Evolutionary conservation across 2,888 invertebrate genomes (phyloP).

Genomic region (Hylaea fasciaria): DNA sequence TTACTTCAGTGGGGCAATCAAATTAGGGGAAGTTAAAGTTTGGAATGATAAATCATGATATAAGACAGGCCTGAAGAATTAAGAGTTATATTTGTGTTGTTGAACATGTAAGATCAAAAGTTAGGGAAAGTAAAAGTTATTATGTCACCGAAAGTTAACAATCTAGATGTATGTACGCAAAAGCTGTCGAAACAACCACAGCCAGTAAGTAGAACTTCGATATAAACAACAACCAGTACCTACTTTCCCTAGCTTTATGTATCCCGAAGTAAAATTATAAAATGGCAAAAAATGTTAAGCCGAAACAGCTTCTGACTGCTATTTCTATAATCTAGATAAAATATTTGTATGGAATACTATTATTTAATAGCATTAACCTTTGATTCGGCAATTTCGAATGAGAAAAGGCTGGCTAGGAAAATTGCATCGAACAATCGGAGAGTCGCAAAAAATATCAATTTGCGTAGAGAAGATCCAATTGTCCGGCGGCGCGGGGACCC

Average conservation of each 20-base stretch:
- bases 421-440: conserved; percentile 63
- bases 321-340: no score
- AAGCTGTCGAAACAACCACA: conserved; percentile 30
- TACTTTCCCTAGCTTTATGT: no score
- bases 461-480: conserved; percentile 68
- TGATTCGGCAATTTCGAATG: not conserved
- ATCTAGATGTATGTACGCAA: not conserved
- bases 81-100: conserved; percentile 49
- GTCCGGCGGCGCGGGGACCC: conserved; percentile 57
- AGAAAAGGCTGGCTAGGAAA: conserved; percentile 40
- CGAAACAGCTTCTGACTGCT: no score
- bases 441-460: conserved; percentile 72
- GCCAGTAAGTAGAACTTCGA: not conserved
- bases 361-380: no score
- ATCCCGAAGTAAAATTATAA: no score
- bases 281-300: no score
- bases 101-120: conserved; percentile 24
- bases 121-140: conserved; percentile 40
- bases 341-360: no score
- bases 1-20: conserved; percentile 18
- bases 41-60: conserved; percentile 10
- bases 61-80: conserved; percentile 25
- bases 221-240: no score
- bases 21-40: conserved; percentile 1
- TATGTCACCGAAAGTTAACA: conserved; percentile 42